Base-by-base conservation (phyloP, 2,888 invertebrate genomes). In the Salticus scenicus region DNA sequence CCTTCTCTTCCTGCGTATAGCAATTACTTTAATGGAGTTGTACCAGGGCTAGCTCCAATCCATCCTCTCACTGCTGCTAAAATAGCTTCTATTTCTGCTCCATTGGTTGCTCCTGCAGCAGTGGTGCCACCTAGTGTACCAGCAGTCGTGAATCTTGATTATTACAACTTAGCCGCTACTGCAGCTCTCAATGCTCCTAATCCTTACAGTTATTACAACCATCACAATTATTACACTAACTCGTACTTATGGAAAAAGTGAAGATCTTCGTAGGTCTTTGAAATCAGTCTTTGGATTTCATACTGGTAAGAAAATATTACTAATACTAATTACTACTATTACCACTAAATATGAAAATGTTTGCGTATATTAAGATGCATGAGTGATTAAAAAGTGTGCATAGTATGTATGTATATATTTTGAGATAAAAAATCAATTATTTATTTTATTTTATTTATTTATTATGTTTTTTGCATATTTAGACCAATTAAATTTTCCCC, bases 231-330 rank as follows among this genome's bases (percentile, higher is more conserved):
- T 20, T 81, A 80, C 57, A 24, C 73, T 24, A 64, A 66, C 20
- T 82, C 75, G 64, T 70, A 75, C 0, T 28, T n/a, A 17, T 20
- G 30, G 12, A 83, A 84, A 71, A 84, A 84, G 41, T 84, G 42
- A 76, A 24, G 2, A 17, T 64, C 28, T 1, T 64, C 14, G 1
- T n/a, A 64, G 64, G 64, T 64, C 10, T 64, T 64, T 12, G 4
- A 64, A 28, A 28, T 1, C 47, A 47, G 47, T 47, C 47, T 47
- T 47, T 47, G 47, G n/a, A n/a, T 47, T 47, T 47, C 47, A 47
- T 47, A 47, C 17, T 47, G 47, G 47, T 47, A 47, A 47, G 47
- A n/a, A n/a, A n/a, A n/a, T n/a, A n/a, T n/a, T n/a, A n/a, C n/a
- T n/a, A n/a, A n/a, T n/a, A n/a, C n/a, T n/a, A n/a, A n/a, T n/a